These are phyloP conservation scores for Limanda limanda DNA, from an alignment of 2,113 vertebrate genomes.

Conservation along the genomic window DNA sequence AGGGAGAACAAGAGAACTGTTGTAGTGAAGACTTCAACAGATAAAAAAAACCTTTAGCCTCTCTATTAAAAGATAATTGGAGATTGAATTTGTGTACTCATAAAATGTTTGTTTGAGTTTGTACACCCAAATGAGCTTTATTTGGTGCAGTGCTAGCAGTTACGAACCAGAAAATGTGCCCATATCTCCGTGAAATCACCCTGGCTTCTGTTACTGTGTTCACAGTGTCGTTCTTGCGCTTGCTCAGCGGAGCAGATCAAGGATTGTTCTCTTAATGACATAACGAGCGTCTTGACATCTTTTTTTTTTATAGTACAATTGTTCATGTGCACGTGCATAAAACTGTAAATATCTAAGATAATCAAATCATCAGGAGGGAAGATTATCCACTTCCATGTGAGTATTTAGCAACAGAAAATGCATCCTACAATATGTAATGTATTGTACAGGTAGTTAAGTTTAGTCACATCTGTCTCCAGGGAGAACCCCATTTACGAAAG, in stretches of 20 bases:
- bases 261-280: constrained; percentile 47
- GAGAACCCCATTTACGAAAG: background rate
- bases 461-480: background rate
- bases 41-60: constrained; percentile 35
- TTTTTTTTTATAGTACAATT: constrained; percentile 15
- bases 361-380: background rate
- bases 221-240: constrained; percentile 23
- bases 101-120: constrained; percentile 61
- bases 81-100: constrained; percentile 53
- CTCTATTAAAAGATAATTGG: constrained; percentile 52
- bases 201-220: constrained; percentile 49
- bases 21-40: constrained; percentile 20
- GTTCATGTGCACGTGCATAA: constrained; percentile 20
- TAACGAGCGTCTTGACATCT: constrained; percentile 30
- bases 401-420: background rate
- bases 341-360: background rate
- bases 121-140: constrained; percentile 53
- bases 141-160: constrained; percentile 49
- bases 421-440: background rate
- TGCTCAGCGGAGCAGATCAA: constrained; percentile 52
- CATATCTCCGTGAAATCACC: constrained; percentile 65
- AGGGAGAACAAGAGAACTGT: background rate
- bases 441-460: background rate
- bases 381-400: background rate
- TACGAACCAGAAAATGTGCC: constrained; percentile 64